Evolutionary conservation across 2,113 vertebrate species (phyloP), one percentile per base, ranked within the genome.

Genomic region (Sinocyclocheilus anophthalmus): DNA sequence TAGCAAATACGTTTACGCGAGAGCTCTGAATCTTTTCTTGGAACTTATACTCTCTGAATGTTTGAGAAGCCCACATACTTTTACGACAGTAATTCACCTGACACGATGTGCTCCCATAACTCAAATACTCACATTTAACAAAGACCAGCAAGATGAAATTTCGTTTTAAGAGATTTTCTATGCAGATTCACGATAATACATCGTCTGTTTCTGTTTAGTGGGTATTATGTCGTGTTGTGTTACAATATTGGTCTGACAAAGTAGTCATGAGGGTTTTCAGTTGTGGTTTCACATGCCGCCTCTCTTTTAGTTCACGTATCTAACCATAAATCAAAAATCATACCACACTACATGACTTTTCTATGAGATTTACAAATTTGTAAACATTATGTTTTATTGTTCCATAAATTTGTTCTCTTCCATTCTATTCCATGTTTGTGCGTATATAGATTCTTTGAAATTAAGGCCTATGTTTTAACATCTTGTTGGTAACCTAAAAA

Each of bases 231-330:
- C 53, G 76, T 63, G 33, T 81, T 42, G 53, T 48, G 65, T 78
- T 83, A 77, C 53, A 78, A 5, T 81, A 37, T 78, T 72, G 45
- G 30, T 63, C 48, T 83, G 84, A 72, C 80, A 79, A 70, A 72
- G 67, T 39, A 81, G 50, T 79, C 63, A 55, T 22, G 67, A 77
- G 77, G 45, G 57, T 37, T 76, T 82, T 78, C 72, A 81, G 33
- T 69, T 83, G 73, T 85, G 79, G 79, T 83, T 81, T 63, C 65
- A 76, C 59, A 70, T 78, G 84, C 24, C 33, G 33, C 33, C 69
- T 83, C 57, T 82, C 20, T 67, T 45, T 48, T 53, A 37, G 3
- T 61, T 26, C 2, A 73, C 39, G 18, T 42, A 61, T 26, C 26
- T 50, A 11, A 53, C 26, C 72, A 76, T 86, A 72, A 79, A 79